Evolutionary conservation across 2,888 invertebrate species (phyloP), one percentile per base, ranked within the genome.

Genomic region (Willowsia nigromaculata): DNA sequence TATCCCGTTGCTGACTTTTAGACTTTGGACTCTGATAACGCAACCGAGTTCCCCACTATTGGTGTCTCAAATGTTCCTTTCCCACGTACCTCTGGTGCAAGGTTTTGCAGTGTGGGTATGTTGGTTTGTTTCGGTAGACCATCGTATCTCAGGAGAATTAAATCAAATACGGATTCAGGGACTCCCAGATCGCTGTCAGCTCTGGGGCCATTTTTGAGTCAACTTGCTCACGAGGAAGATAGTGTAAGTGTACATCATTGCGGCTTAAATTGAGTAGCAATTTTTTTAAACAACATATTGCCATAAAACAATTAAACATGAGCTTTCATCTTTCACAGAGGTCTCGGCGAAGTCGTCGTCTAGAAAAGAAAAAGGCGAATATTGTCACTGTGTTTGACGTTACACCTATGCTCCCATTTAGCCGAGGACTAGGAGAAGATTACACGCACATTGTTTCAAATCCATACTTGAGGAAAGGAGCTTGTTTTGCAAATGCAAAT

Each of bases 81-180:
- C 94, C 99, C 99, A 0, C 95, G 98, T 83, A 99, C 98, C 0
- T 98, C 98, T 11, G 98, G 98, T 0, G 98, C 98, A 0, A 96
- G 97, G 93, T 99, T 99, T 95, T 98, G 97, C 94, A 97, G 97
- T 33, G 97, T 97, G 27, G 97, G 97, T 95, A 92, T 91, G 94
- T 94, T 99, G 87, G 98, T 98, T 0, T 97, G 97, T 92, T 99
- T 99, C 94, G 96, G 96, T 78, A 95, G 97, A 80, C 96, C 96
- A 0, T 95, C 96, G 5, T 93, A 84, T 95, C 96, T 94, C 92
- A 95, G 96, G 92, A 94, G 96, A 85, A 93, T 96, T 25, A 96
- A 96, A 0, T 94, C 96, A 4, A 93, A 93, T 25, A 91, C 93
- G 80, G 96, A 96, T 92, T 95, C 96, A 25, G 97, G 97, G 93